Base-by-base conservation (phyloP, 2,888 invertebrate genomes). In the Yponomeuta sedellus region DNA sequence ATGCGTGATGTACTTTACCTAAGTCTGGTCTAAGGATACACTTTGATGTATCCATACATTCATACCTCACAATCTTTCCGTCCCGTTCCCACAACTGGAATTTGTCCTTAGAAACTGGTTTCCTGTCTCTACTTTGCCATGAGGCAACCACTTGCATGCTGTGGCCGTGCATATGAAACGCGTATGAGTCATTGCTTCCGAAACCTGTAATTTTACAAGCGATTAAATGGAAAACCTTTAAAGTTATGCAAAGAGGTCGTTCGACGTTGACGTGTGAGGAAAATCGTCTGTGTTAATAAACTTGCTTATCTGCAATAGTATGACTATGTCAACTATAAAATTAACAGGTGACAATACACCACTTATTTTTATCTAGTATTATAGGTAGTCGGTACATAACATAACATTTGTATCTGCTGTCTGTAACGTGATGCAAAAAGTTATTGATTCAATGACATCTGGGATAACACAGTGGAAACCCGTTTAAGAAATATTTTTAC, bases 141-240 rank as follows among this genome's bases (percentile, higher is more conserved):
- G 86, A 85, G 1, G 89, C 84, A 10, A 93, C 72, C 1, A 93
- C 85, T 70, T 92, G 86, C 81, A 92, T 91, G 10, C 79, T 82
- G 67, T 85, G 83, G 0, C 94, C 94, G 70, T 94, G 94, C 72
- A 93, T 79, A 71, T 94, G 94, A 73, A 94, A 94, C 0, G 93
- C 93, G 71, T 93, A 93, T 0, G 92, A 88, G 64, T 82, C 86
- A 68, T 92, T 92, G 70, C 88, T 89, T 66, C 84, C 87, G 59
- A 80, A 85, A 71, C 92, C 93, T 93, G 74, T n/a, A 78, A 82
- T 19, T 59, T 58, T 56, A 25, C 10, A 66, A 58, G 28, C 56
- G 39, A 28, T 34, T 61, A 61, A 64, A 64, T 22, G 58, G n/a
- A 58, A 58, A 58, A 58, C 20, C 10, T 58, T 19, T 10, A n/a